phyloP scores from a whole-genome alignment of 2,797 vertebrate species.

The Gambusia yucatana region DNA sequence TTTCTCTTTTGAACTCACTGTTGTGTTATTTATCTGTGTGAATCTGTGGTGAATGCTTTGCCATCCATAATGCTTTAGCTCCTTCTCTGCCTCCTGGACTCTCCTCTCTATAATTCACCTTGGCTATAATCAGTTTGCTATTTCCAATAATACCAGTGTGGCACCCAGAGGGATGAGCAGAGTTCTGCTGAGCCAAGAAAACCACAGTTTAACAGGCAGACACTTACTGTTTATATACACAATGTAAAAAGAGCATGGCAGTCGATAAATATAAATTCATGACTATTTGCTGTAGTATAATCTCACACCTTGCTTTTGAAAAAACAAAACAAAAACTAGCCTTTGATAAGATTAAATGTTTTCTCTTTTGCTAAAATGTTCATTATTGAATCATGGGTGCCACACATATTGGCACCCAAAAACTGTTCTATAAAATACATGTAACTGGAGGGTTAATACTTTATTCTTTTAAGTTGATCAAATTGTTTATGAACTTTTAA shows the following conservation, averaged over 20 bases:
- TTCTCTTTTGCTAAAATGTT: not conserved
- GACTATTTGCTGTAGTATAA: not conserved
- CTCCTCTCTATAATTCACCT: slow-evolving; percentile 63
- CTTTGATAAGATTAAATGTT: not conserved
- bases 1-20: not conserved
- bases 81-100: slow-evolving; percentile 17
- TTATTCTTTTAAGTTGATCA: not conserved
- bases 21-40: slow-evolving; percentile 8
- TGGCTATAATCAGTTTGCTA: slow-evolving; percentile 61
- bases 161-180: slow-evolving; percentile 30
- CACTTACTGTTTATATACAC: not conserved
- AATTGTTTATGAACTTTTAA: not conserved
- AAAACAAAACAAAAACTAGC: not conserved
- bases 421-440: not conserved
- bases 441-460: not conserved
- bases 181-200: slow-evolving; percentile 30
- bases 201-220: slow-evolving; percentile 9
- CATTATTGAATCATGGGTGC: not conserved
- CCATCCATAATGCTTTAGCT: slow-evolving; percentile 15
- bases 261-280: slow-evolving; percentile 2
- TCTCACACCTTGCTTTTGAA: not conserved
- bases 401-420: not conserved
- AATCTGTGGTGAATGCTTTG: slow-evolving; percentile 44
- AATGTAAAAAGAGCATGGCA: not conserved
- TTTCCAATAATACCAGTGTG: slow-evolving; percentile 59